These are phyloP conservation scores for Formica selysi DNA, from an alignment of 1,140 invertebrate species.

Conservation along the genomic window DNA sequence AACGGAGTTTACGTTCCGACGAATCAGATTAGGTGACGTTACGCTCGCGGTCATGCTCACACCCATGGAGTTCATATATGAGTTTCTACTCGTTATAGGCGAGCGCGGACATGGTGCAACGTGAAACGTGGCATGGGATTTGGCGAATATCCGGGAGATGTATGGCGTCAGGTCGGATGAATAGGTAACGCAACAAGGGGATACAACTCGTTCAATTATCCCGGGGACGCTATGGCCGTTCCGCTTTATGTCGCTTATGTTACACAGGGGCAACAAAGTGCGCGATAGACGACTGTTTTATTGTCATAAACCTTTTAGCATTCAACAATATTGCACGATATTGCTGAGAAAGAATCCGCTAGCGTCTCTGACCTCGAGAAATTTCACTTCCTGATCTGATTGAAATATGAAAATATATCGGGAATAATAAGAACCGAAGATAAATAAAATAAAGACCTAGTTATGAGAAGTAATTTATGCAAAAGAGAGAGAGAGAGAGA, in stretches of 20 bases:
- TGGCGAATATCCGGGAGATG: slow-evolving; percentile 29
- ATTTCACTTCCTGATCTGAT: not conserved
- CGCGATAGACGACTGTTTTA: not conserved
- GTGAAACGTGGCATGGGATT: not conserved
- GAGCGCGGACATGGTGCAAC: not conserved
- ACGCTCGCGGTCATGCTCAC: slow-evolving; percentile 4
- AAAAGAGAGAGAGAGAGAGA: not conserved
- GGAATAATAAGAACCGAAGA: not conserved
- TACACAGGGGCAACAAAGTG: slow-evolving; percentile 1
- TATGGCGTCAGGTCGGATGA: slow-evolving; percentile 24
- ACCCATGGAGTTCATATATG: not conserved
- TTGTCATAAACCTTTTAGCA: slow-evolving; percentile 18
- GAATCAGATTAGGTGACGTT: slow-evolving; percentile 44
- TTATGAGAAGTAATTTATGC: too few species aligned
- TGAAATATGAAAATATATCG: not conserved
- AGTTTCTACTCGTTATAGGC: not conserved
- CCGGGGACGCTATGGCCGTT: not conserved
- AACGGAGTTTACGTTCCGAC: slow-evolving; percentile 31
- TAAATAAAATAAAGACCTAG: not conserved
- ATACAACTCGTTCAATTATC: slow-evolving; percentile 48
- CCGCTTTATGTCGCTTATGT: slow-evolving; percentile 33
- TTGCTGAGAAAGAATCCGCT: not conserved
- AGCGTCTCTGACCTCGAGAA: not conserved
- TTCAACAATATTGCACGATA: not conserved
- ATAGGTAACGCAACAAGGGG: slow-evolving; percentile 31